These are phyloP conservation scores for Rotaria socialis DNA, from an alignment of 2,888 invertebrate genomes.

Conservation along the genomic window DNA sequence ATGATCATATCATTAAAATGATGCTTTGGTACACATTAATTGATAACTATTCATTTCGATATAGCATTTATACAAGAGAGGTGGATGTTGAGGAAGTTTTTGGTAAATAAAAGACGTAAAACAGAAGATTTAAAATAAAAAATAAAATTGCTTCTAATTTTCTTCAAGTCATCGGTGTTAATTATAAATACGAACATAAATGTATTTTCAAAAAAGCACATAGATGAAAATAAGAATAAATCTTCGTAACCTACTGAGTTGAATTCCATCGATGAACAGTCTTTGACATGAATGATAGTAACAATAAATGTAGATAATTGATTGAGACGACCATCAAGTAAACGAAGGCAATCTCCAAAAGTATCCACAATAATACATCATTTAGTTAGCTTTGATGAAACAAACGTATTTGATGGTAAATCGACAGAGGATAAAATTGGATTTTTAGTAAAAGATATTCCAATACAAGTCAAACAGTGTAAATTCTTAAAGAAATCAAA, in stretches of 20 bases:
- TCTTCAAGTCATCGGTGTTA: no score
- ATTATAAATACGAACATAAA: background rate
- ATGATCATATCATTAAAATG: no score
- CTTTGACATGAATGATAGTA: background rate
- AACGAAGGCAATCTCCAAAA: constrained; percentile 2
- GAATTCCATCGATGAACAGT: background rate
- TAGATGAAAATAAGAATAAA: background rate
- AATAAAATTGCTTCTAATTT: no score
- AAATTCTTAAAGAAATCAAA: background rate
- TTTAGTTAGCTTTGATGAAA: background rate
- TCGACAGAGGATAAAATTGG: background rate
- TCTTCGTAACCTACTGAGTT: background rate
- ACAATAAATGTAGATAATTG: constrained; percentile 1
- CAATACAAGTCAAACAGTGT: background rate
- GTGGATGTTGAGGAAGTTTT: no score
- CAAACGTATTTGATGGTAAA: background rate
- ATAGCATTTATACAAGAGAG: no score
- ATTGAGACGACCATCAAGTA: constrained; percentile 1
- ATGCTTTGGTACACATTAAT: no score
- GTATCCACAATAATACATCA: background rate
- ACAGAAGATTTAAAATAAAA: no score
- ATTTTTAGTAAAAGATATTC: background rate
- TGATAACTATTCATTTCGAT: no score
- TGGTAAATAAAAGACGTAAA: no score
- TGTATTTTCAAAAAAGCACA: background rate